Evolutionary conservation across 2,888 invertebrate species (phyloP), one percentile per base, ranked within the genome.

Genomic region (Leuctra nigra): DNA sequence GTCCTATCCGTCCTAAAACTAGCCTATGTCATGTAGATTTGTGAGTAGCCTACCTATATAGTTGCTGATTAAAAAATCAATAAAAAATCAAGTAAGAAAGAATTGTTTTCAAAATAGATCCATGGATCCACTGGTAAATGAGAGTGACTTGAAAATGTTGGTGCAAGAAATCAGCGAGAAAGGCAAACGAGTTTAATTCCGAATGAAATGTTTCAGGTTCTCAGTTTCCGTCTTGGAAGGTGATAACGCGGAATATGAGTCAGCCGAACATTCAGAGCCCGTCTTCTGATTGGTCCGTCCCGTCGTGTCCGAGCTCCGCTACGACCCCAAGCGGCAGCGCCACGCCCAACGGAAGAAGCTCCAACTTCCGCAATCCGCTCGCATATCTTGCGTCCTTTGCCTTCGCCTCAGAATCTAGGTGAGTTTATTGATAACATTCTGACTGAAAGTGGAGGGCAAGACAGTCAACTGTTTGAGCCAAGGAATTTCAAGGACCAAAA

Each of bases 211-310:
- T 36, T 13, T 4, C 54, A 64, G 64, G 64, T 11, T 65, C 64
- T 9, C 61, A 64, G 18, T 63, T 65, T 54, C 64, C 65, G 7
- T 59, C 63, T 18, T 65, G 65, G 64, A 57, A 63, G 47, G 63
- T 63, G 11, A 59, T 64, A 7, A 61, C 62, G n/a, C 53, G 55
- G 23, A 56, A 54, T 14, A 38, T 56, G 41, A 61, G 61, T 52
- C 57, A 54, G 23, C 58, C 63, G 2, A 61, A 55, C 53, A 38
- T 63, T 36, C 58, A 61, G 23, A 68, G 67, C 46, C 65, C 67
- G 33, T 63, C 65, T n/a, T 68, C 67, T 25, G 68, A 68, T 52
- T 69, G 69, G 68, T 67, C 69, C 7, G 64, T 68, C 55, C 67
- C 68, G 22, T 67, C 68, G 47, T 66, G 59, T 59, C 68, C 64